Base-by-base conservation (phyloP, 2,113 vertebrate species). In the Cryptomyrus ogoouensis region DNA sequence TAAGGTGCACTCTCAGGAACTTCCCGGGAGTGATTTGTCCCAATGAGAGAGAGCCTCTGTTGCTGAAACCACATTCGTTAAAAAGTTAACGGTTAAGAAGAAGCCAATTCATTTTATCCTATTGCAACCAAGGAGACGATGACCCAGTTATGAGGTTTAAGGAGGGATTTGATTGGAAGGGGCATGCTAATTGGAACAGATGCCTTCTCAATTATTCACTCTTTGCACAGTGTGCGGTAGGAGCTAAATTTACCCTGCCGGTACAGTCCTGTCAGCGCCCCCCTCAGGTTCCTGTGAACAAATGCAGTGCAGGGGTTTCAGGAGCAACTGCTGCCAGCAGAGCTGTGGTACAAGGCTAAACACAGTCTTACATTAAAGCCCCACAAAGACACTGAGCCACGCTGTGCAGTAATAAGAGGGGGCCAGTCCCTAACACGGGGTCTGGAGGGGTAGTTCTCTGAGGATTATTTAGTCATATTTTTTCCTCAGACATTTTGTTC, bases 171-270 rank as follows among this genome's bases (percentile, higher is more conserved):
- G 94, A 96, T 95, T 96, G 96, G 95, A 94, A 96, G 94, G 95
- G 94, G 93, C 94, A 95, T 93, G 95, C 96, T 96, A 96, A 96
- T 96, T 96, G 95, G 95, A 96, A 96, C 96, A 96, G 96, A 96
- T 96, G 94, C 95, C 95, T 95, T 95, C 94, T 96, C 95, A 96
- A 96, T 96, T 96, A 96, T 96, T 96, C 96, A 96, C 94, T 94
- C 94, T 94, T 94, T 93, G 93, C 95, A 92, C 94, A 95, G 95
- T 94, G 93, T 94, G 94, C 93, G 93, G 93, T 94, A 93, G 90
- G 93, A 94, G 94, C 95, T 95, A 95, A 95, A 95, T 95, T 94
- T 95, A 96, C 93, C 93, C 94, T 90, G 77, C 35, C 42, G 56
- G 27, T 42, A 4, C 31, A n/a, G 6, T 24, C n/a, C 21, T 21